These are phyloP conservation scores for Camelus dromedarius DNA, from an alignment of 2,113 vertebrate species.

Conservation along the genomic window DNA sequence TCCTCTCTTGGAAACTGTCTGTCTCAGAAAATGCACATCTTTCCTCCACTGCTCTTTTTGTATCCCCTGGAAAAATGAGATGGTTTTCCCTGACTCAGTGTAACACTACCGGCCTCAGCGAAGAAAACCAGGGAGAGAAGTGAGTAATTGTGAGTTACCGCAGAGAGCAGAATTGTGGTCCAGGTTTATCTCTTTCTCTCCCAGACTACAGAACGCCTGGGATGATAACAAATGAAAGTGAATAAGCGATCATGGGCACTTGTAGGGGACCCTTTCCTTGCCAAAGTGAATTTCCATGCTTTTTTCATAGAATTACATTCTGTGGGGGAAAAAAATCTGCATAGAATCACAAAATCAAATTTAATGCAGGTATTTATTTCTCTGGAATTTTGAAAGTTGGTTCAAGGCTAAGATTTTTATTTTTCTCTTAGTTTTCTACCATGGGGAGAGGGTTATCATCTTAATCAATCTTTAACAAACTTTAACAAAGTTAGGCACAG, in stretches of 20 bases:
- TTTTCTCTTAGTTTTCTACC: constrained; percentile 24
- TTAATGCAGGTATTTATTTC: background rate
- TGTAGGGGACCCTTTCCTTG: background rate
- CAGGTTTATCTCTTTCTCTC: background rate
- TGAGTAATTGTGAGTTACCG: background rate
- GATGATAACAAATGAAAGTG: background rate
- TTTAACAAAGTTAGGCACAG: background rate
- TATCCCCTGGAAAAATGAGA: background rate
- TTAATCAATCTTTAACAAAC: background rate
- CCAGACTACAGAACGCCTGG: background rate
- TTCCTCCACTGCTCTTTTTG: constrained; percentile 34
- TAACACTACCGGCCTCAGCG: background rate
- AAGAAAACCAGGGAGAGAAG: constrained; percentile 1
- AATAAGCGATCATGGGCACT: background rate
- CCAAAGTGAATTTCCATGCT: background rate
- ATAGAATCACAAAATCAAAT: background rate
- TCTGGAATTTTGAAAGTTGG: background rate
- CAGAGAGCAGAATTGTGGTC: too few relatives aligned
- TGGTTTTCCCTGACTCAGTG: background rate
- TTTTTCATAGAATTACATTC: background rate
- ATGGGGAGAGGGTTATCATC: background rate
- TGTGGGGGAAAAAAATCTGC: background rate
- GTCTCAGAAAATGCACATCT: constrained; percentile 32
- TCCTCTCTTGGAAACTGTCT: background rate
- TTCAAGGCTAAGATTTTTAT: background rate